Conservation (phyloP, 2,888 invertebrate species). For the Conus canariensis region DNA sequence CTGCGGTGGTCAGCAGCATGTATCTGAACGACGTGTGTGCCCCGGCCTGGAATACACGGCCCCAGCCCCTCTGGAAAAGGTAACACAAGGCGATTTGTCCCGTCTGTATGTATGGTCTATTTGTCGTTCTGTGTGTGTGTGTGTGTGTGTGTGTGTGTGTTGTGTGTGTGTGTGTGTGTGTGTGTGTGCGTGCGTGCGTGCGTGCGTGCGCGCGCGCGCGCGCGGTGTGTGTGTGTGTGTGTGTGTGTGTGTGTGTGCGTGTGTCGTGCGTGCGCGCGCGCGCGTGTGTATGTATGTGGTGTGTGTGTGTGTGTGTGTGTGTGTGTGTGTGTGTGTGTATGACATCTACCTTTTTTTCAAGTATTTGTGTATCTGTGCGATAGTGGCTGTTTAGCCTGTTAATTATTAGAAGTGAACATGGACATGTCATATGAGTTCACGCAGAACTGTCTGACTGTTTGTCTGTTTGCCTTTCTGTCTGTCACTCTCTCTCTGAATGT, state of each 20-base stretch:
- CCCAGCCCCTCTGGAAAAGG: constrained; percentile 31
- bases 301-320: not conserved
- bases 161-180: not conserved
- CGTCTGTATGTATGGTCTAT: not conserved
- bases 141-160: constrained; percentile 2
- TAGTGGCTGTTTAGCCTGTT: no score
- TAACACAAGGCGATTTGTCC: not conserved
- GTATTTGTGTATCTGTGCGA: not conserved
- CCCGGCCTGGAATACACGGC: constrained; percentile 31
- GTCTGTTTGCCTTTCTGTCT: not conserved
- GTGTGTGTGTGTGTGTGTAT: not conserved
- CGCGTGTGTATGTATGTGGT: no score
- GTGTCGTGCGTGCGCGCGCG: no score
- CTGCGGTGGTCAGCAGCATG: constrained; percentile 6
- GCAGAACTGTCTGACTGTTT: not conserved
- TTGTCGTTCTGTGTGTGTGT: not conserved
- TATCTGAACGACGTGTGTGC: constrained; percentile 35
- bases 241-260: not conserved
- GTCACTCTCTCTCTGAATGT: not conserved
- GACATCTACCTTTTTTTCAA: no score
- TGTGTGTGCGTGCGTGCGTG: not conserved
- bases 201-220: not conserved
- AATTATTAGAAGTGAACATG: no score
- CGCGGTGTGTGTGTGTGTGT: constrained; percentile 25
- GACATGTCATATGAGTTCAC: no score